Evolutionary conservation across 2,797 vertebrate genomes (phyloP), one percentile per base, ranked within the genome.

Genomic region (Hypotaenidia philippensis): DNA sequence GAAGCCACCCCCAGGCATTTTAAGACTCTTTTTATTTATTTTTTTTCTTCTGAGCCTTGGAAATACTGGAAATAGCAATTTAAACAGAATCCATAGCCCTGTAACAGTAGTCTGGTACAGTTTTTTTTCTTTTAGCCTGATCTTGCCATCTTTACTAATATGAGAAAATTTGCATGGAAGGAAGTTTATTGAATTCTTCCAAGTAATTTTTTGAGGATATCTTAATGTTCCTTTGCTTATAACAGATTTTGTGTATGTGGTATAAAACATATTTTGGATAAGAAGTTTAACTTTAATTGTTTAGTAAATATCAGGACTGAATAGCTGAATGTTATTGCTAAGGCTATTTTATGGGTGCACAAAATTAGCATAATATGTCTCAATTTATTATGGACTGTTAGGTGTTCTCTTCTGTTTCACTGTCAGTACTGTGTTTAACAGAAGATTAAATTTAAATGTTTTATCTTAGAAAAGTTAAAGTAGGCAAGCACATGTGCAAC

Each of bases 1-100:
- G 92, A 96, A 95, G 76, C 81, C 55, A 71, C 76, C 93, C 22
- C 29, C n/a, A 74, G 86, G 81, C 70, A 47, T 64, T 90, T 65
- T 13, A 71, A 59, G 50, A 45, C 38, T 22, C 4, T 5, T 27
- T 27, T 17, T 50, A 36, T 19, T 8, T 18, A 36, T 32, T 57
- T 36, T 25, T 34, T 50, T 45, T 17, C 13, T 25, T 53, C 32
- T 32, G 52, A 65, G 40, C n/a, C 8, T 89, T 94, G 14, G n/a
- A 80, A 81, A 78, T 77, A 86, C 59, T 83, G 27, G 10, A 68
- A 92, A 87, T 57, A 78, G 11, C 44, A 76, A 75, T 93, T 92
- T 84, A 52, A 88, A 78, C 36, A 66, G 32, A 96, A 81, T 64
- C 29, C 22, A 32, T 21, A 32, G 40, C 52, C 27, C n/a, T 40